These are phyloP conservation scores for Cyanoliseus patagonus DNA, from an alignment of 2,113 vertebrate genomes.

Conservation along the genomic window DNA sequence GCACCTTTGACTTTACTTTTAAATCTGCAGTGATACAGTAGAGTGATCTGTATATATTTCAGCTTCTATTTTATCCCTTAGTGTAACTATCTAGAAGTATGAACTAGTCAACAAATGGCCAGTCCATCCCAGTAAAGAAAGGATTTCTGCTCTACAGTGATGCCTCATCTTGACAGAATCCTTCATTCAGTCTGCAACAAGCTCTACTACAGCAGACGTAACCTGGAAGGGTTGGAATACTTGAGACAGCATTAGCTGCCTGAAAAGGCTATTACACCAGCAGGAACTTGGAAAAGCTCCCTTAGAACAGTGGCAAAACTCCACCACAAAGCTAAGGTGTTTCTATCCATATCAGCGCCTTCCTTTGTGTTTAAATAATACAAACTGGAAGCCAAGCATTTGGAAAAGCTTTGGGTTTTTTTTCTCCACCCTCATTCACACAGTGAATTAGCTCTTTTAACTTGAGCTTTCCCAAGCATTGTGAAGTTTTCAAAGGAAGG, in stretches of 20 bases:
- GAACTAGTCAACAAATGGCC: not conserved
- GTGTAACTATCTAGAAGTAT: not conserved
- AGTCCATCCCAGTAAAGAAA: not conserved
- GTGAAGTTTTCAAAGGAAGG: not conserved
- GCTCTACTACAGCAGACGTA: not conserved
- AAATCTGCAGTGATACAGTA: not conserved
- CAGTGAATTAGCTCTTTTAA: not conserved
- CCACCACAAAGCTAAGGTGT: not conserved
- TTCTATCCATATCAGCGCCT: not conserved
- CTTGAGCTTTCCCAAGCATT: not conserved
- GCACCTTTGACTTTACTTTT: not conserved
- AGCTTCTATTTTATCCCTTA: not conserved
- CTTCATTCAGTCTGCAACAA: not conserved
- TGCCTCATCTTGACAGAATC: not conserved
- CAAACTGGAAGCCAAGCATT: not conserved
- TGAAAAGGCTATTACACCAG: not conserved
- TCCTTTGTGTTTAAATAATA: not conserved
- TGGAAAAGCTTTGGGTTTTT: not conserved
- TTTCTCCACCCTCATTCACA: not conserved
- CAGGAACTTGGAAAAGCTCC: not conserved
- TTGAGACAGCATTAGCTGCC: not conserved
- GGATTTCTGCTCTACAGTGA: not conserved
- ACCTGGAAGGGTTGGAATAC: not conserved
- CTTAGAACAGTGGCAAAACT: not conserved
- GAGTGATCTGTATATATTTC: not conserved